Base-by-base conservation (phyloP, 2,113 vertebrate genomes). In the Stigmatopora nigra region DNA sequence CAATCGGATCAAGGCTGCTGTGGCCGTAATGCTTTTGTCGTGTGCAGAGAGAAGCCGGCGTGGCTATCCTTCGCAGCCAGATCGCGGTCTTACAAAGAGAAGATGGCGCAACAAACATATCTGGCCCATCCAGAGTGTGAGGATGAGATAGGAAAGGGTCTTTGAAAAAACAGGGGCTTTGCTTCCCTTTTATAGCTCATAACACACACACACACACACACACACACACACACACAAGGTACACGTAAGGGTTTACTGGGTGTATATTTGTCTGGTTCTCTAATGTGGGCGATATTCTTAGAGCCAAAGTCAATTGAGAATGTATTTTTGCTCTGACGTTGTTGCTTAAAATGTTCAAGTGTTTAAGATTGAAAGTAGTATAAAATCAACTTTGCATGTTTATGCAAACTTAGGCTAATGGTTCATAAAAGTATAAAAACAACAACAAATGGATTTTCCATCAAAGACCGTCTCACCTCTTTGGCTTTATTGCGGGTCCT, bases 401-500 rank as follows among this genome's bases (percentile, higher is more conserved):
- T 31, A 31, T 31, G 25, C 3, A 31, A 31, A 31, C 3, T 31
- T 31, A 31, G 25, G 25, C 25, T 31, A 31, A 31, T 31, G 1
- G 13, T 4, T 1, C 8, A 53, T 25, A 55, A 25, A 7, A 2
- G 52, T 14, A 25, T 13, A 20, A 55, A 55, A 55, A 12, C 9
- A 22, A 25, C 20, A 12, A 41, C 17, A 17, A 4, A 38, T 17
- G 3, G 13, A 20, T 38, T 35, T 13, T 52, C 16, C 22, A 14
- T 5, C 22, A 2, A 15, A 61, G 20, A 9, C 15, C 45, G 10
- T 41, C n/a, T 5, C 89, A 97, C 95, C 94, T 96, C 92, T 83
- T 94, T 98, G 60, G 92, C 93, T 86, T 95, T 91, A 69, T 94
- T 95, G 77, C 94, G 93, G 49, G 83, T 92, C 72, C 87, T 93